These are phyloP conservation scores for Thalassophryne amazonica DNA, from an alignment of 2,797 vertebrate species.

Conservation along the genomic window DNA sequence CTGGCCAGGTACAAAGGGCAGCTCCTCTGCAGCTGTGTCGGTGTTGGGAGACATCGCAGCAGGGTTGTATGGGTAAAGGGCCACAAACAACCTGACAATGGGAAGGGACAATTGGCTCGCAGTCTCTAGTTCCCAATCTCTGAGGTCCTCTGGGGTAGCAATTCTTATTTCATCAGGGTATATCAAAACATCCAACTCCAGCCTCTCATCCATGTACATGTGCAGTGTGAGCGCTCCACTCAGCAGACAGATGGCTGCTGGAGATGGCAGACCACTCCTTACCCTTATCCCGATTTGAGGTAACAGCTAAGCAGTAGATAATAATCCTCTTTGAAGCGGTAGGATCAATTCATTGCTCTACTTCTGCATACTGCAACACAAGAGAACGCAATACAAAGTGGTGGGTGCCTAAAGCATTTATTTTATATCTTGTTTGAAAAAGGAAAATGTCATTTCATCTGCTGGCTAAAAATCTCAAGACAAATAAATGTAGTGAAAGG, in stretches of 20 bases:
- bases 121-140: conserved; percentile 63
- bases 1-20: conserved; percentile 92
- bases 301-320: conserved; percentile 68
- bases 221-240: conserved; percentile 19
- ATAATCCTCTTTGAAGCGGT: conserved; percentile 75
- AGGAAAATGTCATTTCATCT: too few species aligned
- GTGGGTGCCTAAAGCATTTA: background rate
- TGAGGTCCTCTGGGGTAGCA: conserved; percentile 57
- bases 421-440: too few species aligned
- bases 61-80: conserved; percentile 94
- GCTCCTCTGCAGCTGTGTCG: conserved; percentile 90
- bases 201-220: conserved; percentile 58
- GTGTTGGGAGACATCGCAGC: conserved; percentile 92
- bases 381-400: background rate
- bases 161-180: conserved; percentile 68
- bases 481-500: too few species aligned
- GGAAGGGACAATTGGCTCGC: conserved; percentile 62
- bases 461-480: too few species aligned
- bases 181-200: conserved; percentile 73
- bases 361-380: conserved; percentile 19
- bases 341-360: conserved; percentile 40
- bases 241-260: conserved; percentile 60
- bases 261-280: conserved; percentile 35
- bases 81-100: conserved; percentile 84
- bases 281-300: conserved; percentile 52